Evolutionary conservation across 1,140 invertebrate species (phyloP).

Genomic region (Aradophagus sp.): DNA sequence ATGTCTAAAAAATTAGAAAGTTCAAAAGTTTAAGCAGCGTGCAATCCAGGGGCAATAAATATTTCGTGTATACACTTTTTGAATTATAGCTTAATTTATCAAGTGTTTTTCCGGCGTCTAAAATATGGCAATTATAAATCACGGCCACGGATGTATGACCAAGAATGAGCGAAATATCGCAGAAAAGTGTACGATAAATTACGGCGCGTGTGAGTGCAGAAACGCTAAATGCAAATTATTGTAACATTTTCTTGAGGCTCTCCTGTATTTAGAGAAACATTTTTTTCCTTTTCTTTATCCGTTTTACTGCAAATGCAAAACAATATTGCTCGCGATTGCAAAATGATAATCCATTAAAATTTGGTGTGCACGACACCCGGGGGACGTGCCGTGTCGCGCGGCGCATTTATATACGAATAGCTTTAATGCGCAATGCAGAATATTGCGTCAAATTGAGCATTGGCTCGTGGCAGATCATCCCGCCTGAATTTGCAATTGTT

Average conservation of each 20-base stretch:
- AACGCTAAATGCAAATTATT: conserved; percentile 46
- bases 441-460: conserved; percentile 40
- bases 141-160: conserved; percentile 39
- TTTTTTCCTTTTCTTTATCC: too few relatives aligned
- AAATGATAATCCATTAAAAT: conserved; percentile 28
- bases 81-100: conserved; percentile 54
- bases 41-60: conserved; percentile 37
- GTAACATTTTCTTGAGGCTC: conserved; percentile 12
- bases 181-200: conserved; percentile 45
- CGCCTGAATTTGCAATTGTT: conserved; percentile 31
- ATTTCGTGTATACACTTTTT: conserved; percentile 53
- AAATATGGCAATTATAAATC: conserved; percentile 57
- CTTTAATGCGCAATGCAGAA: conserved; percentile 23
- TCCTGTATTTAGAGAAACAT: conserved; percentile 1
- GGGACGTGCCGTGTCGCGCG: conserved; percentile 4
- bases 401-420: conserved; percentile 16
- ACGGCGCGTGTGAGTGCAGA: conserved; percentile 27
- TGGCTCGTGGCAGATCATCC: conserved; percentile 40
- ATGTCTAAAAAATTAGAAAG: too few relatives aligned
- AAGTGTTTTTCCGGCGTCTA: conserved; percentile 50
- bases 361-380: conserved; percentile 16
- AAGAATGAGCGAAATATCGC: conserved; percentile 52
- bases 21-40: conserved; percentile 17
- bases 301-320: too few relatives aligned
- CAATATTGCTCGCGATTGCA: conserved; percentile 33